Percentiles rank a stretch among this genome's conserved stretches.
phyloP scores from a whole-genome alignment of 1,140 invertebrate species.

The Pentalonia nigronervosa region DNA sequence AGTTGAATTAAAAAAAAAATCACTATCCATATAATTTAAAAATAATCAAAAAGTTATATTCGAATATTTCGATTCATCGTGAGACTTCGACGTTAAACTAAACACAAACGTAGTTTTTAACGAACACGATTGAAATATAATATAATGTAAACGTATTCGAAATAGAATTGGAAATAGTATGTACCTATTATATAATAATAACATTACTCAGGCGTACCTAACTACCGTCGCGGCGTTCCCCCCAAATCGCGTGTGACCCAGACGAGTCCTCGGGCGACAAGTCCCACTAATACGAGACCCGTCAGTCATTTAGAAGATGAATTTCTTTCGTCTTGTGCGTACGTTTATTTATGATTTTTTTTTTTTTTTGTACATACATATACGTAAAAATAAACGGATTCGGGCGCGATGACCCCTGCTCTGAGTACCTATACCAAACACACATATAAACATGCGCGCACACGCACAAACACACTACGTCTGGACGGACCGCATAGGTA shows the following conservation, averaged over 20 bases:
- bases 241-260: constrained; percentile 40
- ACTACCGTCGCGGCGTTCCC: not conserved
- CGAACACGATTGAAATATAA: not conserved
- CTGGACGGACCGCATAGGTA: not conserved
- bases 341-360: constrained; percentile 13
- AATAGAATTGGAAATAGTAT: not conserved
- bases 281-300: not conserved
- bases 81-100: not conserved
- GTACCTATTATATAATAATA: not conserved
- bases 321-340: not conserved
- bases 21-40: not conserved
- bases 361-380: not conserved
- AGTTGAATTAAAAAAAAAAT: not conserved
- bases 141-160: not conserved
- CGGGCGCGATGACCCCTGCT: constrained; percentile 46
- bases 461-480: not conserved
- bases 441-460: not conserved
- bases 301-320: constrained; percentile 54
- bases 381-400: constrained; percentile 1
- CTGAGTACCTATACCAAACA: not conserved
- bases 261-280: constrained; percentile 49
- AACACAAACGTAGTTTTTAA: not conserved
- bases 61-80: not conserved
- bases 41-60: not conserved
- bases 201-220: not conserved